Evolutionary conservation across 2,888 invertebrate species (phyloP).

Genomic region (Fragum fragum): DNA sequence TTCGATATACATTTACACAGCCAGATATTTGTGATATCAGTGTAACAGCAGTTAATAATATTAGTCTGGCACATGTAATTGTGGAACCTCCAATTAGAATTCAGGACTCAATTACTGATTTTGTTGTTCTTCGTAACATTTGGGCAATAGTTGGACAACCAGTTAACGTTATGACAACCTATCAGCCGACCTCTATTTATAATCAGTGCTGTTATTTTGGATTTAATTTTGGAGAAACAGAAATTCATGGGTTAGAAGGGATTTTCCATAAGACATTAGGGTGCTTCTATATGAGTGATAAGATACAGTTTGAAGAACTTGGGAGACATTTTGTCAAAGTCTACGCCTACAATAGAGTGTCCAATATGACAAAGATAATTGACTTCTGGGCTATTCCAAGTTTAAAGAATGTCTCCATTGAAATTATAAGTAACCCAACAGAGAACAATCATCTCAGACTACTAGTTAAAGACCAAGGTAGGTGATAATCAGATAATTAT

Average conservation of each 20-base stretch:
- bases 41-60: conserved; percentile 56
- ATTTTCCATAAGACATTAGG: background rate
- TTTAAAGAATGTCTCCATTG: conserved; percentile 40
- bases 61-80: conserved; percentile 33
- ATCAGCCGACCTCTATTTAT: conserved; percentile 28
- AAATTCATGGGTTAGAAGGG: conserved; percentile 12
- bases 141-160: conserved; percentile 43
- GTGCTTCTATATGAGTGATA: background rate
- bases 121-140: conserved; percentile 39
- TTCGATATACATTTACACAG: conserved; percentile 42
- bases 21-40: conserved; percentile 54
- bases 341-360: conserved; percentile 77
- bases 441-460: conserved; percentile 46
- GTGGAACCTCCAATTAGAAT: conserved; percentile 45
- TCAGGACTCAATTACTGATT: conserved; percentile 48
- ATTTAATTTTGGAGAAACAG: conserved; percentile 55
- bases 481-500: too few relatives aligned
- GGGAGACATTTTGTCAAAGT: conserved; percentile 73
- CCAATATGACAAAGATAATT: conserved; percentile 61
- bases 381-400: conserved; percentile 67
- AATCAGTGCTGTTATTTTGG: conserved; percentile 40
- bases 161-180: conserved; percentile 35
- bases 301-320: conserved; percentile 24
- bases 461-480: conserved; percentile 55
- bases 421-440: conserved; percentile 29